Evolutionary conservation across 2,113 vertebrate species (phyloP), one percentile per base, ranked within the genome.

Genomic region (Gobio gobio): DNA sequence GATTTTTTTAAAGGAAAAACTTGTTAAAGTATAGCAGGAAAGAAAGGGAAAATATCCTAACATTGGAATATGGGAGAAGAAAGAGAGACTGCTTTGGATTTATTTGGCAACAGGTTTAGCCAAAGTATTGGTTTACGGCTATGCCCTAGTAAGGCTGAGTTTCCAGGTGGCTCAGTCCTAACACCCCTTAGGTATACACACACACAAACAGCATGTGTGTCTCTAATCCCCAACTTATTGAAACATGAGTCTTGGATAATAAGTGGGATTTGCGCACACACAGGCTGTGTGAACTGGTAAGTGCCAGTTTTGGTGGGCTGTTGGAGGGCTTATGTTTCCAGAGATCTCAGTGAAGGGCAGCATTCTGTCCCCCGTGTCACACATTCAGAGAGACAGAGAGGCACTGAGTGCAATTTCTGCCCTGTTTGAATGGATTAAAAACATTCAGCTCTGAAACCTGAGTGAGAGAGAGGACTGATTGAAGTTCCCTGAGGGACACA

Each of bases 201-300:
- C 77, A 66, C 70, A 85, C 74, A 68, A 16, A 54, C 49, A 66
- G 20, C 79, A 74, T 82, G 68, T 76, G 89, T 90, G 83, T 84
- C n/a, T 45, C 82, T 93, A 93, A 93, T 93, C 92, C 83, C 54
- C 89, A 89, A 83, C 88, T 91, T 81, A 89, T 87, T 89, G 92
- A 91, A 95, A 93, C 91, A 83, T 72, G 91, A 93, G 88, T 72
- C 1, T 43, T 76, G 83, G 88, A 89, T 94, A 92, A 94, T 91
- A 90, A 93, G 92, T 91, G 86, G n/a, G 89, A 89, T 89, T 88
- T 92, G 91, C 85, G 70, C 58, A 92, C 77, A n/a, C 45, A 76
- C 61, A 72, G 73, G 66, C 54, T 78, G 56, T 73, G n/a, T 49
- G 33, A 87, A 54, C 56, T 87, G 64, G 81, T 78, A 58, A 82